Conservation (phyloP, 1,140 invertebrate species). For the Saccostrea cuccullata region DNA sequence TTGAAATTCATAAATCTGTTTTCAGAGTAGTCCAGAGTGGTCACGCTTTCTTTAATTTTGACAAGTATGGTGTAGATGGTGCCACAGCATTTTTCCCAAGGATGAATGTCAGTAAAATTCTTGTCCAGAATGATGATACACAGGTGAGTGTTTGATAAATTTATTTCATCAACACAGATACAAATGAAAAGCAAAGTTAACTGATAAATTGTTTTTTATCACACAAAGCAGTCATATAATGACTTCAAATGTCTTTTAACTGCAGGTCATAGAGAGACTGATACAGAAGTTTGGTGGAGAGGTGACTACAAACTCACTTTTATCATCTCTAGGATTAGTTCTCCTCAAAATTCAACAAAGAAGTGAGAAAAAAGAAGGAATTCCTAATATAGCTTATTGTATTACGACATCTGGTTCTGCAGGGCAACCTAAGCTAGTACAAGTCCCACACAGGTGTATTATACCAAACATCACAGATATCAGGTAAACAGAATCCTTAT, state of each 20-base stretch:
- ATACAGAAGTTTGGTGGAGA: background rate
- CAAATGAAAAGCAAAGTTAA: background rate
- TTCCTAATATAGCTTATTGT: conserved; percentile 68
- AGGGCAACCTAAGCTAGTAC: conserved; percentile 74
- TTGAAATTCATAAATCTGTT: background rate
- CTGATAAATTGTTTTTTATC: too few relatives aligned
- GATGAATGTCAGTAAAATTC: background rate
- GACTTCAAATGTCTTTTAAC: too few relatives aligned
- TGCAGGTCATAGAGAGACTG: background rate
- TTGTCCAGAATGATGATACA: background rate
- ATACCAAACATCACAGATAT: conserved; percentile 76
- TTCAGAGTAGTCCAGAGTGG: background rate
- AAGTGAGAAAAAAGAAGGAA: background rate
- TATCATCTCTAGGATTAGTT: conserved; percentile 7
- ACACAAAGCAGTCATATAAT: too few relatives aligned
- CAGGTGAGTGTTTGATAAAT: background rate
- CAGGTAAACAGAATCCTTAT: conserved; percentile 60
- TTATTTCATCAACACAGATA: background rate
- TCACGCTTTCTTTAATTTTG: background rate
- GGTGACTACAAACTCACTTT: background rate
- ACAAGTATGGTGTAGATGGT: background rate
- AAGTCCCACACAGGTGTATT: conserved; percentile 76
- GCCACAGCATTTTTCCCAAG: background rate
- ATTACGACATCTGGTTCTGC: conserved; percentile 78
- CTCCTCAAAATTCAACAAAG: background rate